A percentile compares a stretch with the other conserved stretches of the same genome.
Conservation (phyloP, 1,140 invertebrate genomes). For the Drosophila lini region DNA sequence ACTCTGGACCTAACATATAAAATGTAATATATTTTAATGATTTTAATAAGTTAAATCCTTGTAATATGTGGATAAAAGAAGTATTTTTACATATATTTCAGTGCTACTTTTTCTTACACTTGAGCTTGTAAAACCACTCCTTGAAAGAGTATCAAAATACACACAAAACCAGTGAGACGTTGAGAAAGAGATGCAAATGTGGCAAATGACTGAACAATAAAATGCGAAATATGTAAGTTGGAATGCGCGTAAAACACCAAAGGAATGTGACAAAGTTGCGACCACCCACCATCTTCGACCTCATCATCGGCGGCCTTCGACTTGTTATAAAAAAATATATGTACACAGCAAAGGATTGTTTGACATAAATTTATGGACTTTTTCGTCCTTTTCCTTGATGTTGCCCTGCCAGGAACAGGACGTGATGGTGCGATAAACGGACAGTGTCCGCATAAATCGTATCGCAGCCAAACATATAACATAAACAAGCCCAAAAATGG, state of each 20-base stretch:
- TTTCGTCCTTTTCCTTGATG: constrained; percentile 13
- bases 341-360: constrained; percentile 61
- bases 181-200: constrained; percentile 28
- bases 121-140: too few relatives aligned
- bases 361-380: constrained; percentile 70
- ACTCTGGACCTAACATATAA: too few relatives aligned
- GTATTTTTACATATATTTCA: too few relatives aligned
- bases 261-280: constrained; percentile 40
- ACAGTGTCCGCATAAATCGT: constrained; percentile 71
- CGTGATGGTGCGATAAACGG: constrained; percentile 76
- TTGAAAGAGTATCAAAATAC: not conserved
- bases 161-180: not conserved
- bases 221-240: constrained; percentile 31
- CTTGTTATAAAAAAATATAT: constrained; percentile 40
- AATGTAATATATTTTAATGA: too few relatives aligned
- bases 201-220: constrained; percentile 28
- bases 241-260: constrained; percentile 31
- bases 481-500: constrained; percentile 34
- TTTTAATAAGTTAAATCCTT: too few relatives aligned
- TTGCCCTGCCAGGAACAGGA: constrained; percentile 27
- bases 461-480: constrained; percentile 43
- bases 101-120: not conserved
- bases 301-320: constrained; percentile 19
- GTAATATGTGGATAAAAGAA: too few relatives aligned
- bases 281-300: not conserved